Conservation (phyloP, 2,113 vertebrate genomes). For the Micronycteris hirsuta region DNA sequence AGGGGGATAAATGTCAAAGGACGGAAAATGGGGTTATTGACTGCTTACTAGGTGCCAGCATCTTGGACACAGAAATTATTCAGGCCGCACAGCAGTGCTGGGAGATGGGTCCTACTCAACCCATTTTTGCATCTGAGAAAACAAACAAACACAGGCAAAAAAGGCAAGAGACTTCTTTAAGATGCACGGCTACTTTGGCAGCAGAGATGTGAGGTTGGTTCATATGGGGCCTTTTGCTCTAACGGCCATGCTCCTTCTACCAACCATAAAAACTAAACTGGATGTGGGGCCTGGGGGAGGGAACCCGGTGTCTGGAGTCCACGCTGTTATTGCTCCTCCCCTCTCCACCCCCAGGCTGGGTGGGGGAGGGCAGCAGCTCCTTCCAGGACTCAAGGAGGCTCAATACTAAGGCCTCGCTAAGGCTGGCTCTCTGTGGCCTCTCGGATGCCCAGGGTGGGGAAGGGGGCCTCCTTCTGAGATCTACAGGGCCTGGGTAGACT, state of each 20-base stretch:
- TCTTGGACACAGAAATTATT: not conserved
- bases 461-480: not conserved
- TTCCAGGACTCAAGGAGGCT: not conserved
- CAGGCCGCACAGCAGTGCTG: not conserved
- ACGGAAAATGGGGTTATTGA: not conserved
- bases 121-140: not conserved
- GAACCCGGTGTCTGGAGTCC: not conserved
- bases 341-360: not conserved
- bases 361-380: not conserved
- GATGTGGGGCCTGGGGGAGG: not conserved
- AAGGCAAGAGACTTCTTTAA: not conserved
- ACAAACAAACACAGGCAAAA: not conserved
- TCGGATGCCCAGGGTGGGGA: not conserved
- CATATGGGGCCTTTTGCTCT: not conserved
- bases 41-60: not conserved
- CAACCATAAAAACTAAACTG: not conserved
- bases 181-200: not conserved
- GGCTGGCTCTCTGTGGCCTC: not conserved
- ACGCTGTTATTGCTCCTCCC: fast-evolving
- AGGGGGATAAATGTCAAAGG: not conserved
- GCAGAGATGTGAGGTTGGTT: not conserved
- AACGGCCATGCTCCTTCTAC: not conserved
- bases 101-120: not conserved
- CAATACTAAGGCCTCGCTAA: not conserved
- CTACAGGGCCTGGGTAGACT: not conserved